Evolutionary conservation across 1,140 invertebrate species (phyloP), one percentile per base, ranked within the genome.

Genomic region (Amphibalanus amphitrite): DNA sequence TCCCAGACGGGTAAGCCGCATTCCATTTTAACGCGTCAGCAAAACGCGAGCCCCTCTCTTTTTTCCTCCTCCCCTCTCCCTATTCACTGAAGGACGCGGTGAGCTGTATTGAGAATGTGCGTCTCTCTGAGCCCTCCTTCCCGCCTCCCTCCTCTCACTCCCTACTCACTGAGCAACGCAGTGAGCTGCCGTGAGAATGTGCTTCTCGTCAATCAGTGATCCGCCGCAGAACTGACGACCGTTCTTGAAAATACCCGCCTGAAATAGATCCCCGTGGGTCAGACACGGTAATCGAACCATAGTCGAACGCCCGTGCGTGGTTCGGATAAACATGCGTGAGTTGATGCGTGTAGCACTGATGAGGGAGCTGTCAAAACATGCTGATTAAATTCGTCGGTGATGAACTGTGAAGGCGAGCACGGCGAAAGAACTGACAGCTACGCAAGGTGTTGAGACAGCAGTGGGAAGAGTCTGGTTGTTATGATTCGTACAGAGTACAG

Each of bases 151-250:
- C n/a, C n/a, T n/a, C n/a, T n/a, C n/a, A n/a, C n/a, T n/a, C n/a
- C n/a, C n/a, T n/a, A n/a, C 38, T 38, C 17, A 38, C 38, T 38
- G 38, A 17, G 72, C 73, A 10, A 73, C 71, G 65, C 73, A 73
- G 47, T 73, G 73, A 33, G 73, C 73, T n/a, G 73, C 73, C 17
- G 73, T 73, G 3, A 73, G 72, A 40, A 73, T 73, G 69, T 73
- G 73, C 15, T 38, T 70, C 28, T n/a, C 23, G 67, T 73, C 73
- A 15, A 73, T 74, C 29, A 73, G 64, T 20, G 73, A 73, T 1
- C 73, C 73, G 3, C 73, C 73, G 64, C 73, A 73, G 69, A 73
- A 73, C 20, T 73, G 73, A 3, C 73, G 72, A 3, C 65, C 71
- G 29, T 30, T 26, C 28, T 74, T 73, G 38, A 71, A 71, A 17